Percentiles rank a stretch among this genome's conserved stretches.
Conservation (phyloP, 2,888 invertebrate genomes). For the Euplexia lucipara region DNA sequence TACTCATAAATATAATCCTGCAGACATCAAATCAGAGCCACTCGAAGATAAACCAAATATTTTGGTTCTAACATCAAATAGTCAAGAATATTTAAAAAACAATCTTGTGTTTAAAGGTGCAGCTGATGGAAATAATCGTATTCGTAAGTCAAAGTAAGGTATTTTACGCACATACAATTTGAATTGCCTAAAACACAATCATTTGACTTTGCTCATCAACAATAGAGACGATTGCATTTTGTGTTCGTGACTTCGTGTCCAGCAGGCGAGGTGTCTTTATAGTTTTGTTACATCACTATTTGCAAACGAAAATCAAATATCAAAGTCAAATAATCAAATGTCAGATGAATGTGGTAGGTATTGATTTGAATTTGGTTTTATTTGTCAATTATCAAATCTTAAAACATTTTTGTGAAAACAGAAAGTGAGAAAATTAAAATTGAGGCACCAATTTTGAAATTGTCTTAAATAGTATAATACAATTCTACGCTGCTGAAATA, state of each 20-base stretch:
- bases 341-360: neutral
- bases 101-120: neutral
- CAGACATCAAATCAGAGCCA: neutral
- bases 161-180: neutral
- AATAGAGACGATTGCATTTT: too few relatives aligned
- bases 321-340: slow-evolving; percentile 9
- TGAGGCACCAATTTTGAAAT: neutral
- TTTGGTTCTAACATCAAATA: neutral
- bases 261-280: too few relatives aligned
- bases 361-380: slow-evolving; percentile 21
- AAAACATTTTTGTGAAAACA: slow-evolving; percentile 13
- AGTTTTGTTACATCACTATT: slow-evolving; percentile 15
- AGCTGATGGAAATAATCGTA: neutral
- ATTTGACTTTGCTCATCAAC: too few relatives aligned
- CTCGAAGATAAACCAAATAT: neutral
- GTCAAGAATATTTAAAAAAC: neutral
- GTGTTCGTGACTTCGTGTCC: too few relatives aligned
- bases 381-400: neutral
- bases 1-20: neutral
- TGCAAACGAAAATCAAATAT: neutral
- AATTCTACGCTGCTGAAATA: neutral
- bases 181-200: too few relatives aligned
- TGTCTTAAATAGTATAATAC: neutral
- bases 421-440: neutral
- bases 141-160: slow-evolving; percentile 1